Conservation (phyloP, 2,113 vertebrate species). For the Odocoileus virginianus region DNA sequence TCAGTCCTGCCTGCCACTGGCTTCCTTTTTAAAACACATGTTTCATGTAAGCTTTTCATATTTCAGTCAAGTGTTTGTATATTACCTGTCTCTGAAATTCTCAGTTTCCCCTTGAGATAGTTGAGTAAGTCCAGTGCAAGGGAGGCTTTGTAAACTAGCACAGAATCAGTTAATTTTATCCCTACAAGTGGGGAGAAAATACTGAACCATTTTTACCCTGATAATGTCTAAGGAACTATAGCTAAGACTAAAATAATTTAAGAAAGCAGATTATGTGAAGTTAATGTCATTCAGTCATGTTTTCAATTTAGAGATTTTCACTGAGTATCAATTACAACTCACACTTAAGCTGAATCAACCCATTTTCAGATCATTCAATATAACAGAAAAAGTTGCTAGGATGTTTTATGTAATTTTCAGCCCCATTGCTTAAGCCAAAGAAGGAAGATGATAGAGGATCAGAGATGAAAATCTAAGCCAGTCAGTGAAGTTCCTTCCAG, state of each 20-base stretch:
- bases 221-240: background rate
- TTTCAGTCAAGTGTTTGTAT: background rate
- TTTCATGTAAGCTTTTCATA: background rate
- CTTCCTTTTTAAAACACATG: background rate
- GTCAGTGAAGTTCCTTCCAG: slow-evolving; percentile 16
- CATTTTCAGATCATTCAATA: slow-evolving; percentile 12
- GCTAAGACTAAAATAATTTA: slow-evolving; percentile 47
- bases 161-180: background rate
- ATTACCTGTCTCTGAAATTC: background rate
- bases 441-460: slow-evolving; percentile 38
- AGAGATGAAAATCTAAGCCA: slow-evolving; percentile 25
- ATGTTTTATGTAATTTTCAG: slow-evolving; percentile 49
- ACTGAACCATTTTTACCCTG: background rate
- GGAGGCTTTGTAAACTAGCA: background rate
- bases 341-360: background rate
- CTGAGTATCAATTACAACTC: slow-evolving; percentile 37
- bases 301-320: slow-evolving; percentile 1
- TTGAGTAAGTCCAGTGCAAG: background rate
- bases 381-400: background rate
- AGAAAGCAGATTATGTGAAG: slow-evolving; percentile 47
- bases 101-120: background rate
- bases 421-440: slow-evolving; percentile 6
- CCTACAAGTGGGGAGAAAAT: background rate
- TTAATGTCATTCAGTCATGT: background rate
- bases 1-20: background rate